Evolutionary conservation across 2,797 vertebrate genomes (phyloP).

Genomic region (Hippoglossus hippoglossus): DNA sequence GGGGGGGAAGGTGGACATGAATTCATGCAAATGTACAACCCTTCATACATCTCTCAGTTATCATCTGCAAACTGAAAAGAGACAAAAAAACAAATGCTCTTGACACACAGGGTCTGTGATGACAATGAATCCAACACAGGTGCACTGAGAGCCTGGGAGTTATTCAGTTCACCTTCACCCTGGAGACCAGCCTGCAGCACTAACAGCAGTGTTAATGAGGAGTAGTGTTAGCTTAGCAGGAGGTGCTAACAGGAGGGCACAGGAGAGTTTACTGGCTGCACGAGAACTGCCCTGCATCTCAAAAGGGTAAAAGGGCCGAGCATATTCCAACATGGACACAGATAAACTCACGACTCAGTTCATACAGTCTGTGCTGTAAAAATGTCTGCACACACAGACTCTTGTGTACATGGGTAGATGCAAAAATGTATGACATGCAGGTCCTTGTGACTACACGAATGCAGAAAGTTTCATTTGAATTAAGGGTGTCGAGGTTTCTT

Average conservation of each 20-base stretch:
- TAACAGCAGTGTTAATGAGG: slow-evolving; percentile 37
- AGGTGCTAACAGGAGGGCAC: slow-evolving; percentile 32
- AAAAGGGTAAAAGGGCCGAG: too few species aligned
- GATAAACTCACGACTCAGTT: too few species aligned
- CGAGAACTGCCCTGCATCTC: slow-evolving; percentile 4
- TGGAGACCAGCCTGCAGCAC: background rate
- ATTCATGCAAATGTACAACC: slow-evolving; percentile 14
- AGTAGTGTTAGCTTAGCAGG: slow-evolving; percentile 45
- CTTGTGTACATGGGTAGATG: background rate
- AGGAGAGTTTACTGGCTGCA: slow-evolving; percentile 39
- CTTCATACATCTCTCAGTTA: slow-evolving; percentile 9
- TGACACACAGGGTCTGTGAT: background rate
- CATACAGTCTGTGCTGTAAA: background rate
- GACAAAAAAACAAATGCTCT: background rate
- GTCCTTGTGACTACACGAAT: too few species aligned
- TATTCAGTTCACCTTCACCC: slow-evolving; percentile 3
- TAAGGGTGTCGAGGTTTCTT: too few species aligned
- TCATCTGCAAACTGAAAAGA: slow-evolving; percentile 3
- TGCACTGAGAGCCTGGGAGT: background rate
- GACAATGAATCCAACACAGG: background rate
- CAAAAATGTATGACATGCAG: background rate
- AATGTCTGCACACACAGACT: background rate
- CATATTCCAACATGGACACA: too few species aligned
- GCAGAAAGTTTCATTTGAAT: too few species aligned
- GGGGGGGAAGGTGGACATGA: slow-evolving; percentile 12